A percentile compares a stretch with the other conserved stretches of the same genome.
These are phyloP conservation scores for Ochropleura leucogaster DNA, from an alignment of 2,888 invertebrate genomes.

Conservation along the genomic window DNA sequence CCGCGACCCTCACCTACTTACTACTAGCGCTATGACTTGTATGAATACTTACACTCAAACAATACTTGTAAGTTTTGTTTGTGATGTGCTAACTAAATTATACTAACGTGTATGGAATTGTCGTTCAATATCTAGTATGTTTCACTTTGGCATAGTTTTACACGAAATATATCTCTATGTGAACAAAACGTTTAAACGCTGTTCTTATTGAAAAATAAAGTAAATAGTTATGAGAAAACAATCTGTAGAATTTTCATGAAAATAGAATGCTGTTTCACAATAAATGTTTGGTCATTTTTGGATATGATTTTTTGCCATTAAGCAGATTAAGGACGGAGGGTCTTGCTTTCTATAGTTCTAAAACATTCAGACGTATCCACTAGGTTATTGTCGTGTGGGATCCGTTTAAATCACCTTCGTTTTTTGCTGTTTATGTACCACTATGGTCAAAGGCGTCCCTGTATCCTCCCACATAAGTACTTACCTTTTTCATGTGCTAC, in stretches of 20 bases:
- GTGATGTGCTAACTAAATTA: not conserved
- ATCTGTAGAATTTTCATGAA: not conserved
- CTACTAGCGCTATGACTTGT: not conserved
- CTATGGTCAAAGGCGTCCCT: too few relatives aligned
- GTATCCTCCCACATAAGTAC: too few relatives aligned
- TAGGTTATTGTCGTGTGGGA: not conserved
- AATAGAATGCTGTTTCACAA: not conserved
- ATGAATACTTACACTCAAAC: not conserved
- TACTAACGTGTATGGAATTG: not conserved
- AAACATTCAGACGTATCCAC: not conserved
- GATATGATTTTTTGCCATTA: too few relatives aligned
- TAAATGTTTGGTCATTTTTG: not conserved
- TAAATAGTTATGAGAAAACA: not conserved
- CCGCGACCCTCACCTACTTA: conserved; percentile 19
- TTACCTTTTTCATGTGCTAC: too few relatives aligned
- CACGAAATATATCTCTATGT: not conserved
- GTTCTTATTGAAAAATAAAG: not conserved
- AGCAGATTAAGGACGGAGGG: too few relatives aligned
- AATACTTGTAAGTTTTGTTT: not conserved
- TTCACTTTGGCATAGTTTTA: not conserved
- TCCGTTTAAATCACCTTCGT: too few relatives aligned
- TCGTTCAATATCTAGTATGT: not conserved
- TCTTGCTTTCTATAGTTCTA: not conserved
- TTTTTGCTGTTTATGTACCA: too few relatives aligned
- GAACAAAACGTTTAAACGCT: not conserved